Evolutionary conservation across 2,888 invertebrate genomes (phyloP).

Genomic region (Pedicia rivosa): DNA sequence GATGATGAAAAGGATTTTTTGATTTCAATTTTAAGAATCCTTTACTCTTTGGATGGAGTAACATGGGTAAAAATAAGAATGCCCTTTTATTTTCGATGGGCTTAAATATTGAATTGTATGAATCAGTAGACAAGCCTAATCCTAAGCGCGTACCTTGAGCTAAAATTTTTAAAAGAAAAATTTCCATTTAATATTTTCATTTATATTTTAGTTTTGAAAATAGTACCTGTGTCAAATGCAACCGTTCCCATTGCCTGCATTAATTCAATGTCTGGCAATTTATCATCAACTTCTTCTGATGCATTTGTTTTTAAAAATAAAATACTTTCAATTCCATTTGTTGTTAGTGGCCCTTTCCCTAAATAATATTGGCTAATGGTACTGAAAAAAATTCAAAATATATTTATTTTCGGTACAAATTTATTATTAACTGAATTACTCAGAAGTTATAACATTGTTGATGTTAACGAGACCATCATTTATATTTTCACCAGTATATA

Average conservation of each 20-base stretch:
- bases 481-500: slow-evolving; percentile 6
- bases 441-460: neutral
- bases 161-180: neutral
- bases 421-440: neutral
- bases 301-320: slow-evolving; percentile 41
- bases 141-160: slow-evolving; percentile 19
- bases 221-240: slow-evolving; percentile 37
- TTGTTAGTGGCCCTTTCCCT: slow-evolving; percentile 37
- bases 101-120: slow-evolving; percentile 23
- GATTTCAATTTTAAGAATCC: slow-evolving; percentile 39
- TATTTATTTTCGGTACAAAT: too few relatives aligned
- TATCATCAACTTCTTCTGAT: slow-evolving; percentile 32
- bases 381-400: slow-evolving; percentile 16
- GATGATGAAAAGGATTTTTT: slow-evolving; percentile 37
- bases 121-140: slow-evolving; percentile 30
- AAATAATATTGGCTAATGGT: too few relatives aligned
- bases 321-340: slow-evolving; percentile 39
- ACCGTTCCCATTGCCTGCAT: slow-evolving; percentile 39
- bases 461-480: slow-evolving; percentile 3
- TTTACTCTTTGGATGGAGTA: slow-evolving; percentile 41
- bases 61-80: slow-evolving; percentile 35
- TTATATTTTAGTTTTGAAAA: slow-evolving; percentile 21
- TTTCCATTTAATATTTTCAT: slow-evolving; percentile 8
- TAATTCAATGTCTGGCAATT: slow-evolving; percentile 49
- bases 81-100: slow-evolving; percentile 26